Evolutionary conservation across 2,797 vertebrate species (phyloP).

Genomic region (Mormyrops attenuatus): DNA sequence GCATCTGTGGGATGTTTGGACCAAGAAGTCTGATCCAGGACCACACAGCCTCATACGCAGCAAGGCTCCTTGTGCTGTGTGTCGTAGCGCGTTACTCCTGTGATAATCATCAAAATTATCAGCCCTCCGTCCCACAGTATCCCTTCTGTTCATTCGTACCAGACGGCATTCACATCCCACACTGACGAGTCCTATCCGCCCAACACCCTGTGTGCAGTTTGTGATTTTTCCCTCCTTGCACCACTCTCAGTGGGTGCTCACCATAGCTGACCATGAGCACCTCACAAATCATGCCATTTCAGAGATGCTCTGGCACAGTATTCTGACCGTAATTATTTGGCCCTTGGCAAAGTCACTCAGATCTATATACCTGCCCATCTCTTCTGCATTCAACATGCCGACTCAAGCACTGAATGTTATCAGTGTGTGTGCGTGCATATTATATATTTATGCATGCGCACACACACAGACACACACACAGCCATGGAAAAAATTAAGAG

Average conservation of each 20-base stretch:
- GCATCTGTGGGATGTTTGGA: background rate
- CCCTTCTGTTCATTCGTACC: background rate
- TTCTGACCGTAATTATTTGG: background rate
- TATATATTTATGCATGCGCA: too few relatives aligned
- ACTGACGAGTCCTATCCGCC: background rate
- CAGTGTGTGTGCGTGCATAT: too few relatives aligned
- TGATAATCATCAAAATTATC: background rate
- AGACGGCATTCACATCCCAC: background rate
- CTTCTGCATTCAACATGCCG: background rate
- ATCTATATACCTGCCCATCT: background rate
- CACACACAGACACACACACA: background rate
- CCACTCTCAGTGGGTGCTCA: background rate
- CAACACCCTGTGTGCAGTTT: background rate
- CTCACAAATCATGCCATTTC: background rate
- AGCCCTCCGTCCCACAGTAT: background rate
- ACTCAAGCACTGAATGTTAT: background rate
- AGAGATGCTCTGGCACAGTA: background rate
- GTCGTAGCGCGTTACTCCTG: background rate
- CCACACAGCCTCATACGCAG: background rate
- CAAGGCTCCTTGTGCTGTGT: background rate
- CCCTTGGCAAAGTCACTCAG: background rate
- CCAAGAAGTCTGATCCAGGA: background rate
- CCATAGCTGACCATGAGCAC: background rate
- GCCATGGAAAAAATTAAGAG: too few relatives aligned
- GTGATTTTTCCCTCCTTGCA: background rate